Evolutionary conservation across 2,797 vertebrate genomes (phyloP).

Genomic region (Rachycentron canadum): DNA sequence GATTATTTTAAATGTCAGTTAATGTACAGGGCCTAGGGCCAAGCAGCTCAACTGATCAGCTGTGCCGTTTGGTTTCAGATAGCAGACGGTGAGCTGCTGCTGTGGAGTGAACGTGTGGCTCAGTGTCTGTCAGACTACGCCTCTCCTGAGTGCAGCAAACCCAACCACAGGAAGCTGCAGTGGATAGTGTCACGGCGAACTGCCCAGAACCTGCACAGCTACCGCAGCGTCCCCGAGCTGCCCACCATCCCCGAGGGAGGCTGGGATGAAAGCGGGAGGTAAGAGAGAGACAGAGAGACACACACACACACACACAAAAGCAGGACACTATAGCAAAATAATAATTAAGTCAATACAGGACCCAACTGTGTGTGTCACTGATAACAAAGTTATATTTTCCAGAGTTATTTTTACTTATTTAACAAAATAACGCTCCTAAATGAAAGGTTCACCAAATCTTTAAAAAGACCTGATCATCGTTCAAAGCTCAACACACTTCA

Average conservation of each 20-base stretch:
- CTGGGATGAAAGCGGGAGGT: conserved; percentile 93
- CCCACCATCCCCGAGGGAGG: conserved; percentile 94
- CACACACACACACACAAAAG: no score
- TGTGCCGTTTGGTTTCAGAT: conserved; percentile 84
- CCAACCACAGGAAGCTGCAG: conserved; percentile 93
- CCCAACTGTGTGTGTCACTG: no score
- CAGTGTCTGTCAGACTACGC: conserved; percentile 94
- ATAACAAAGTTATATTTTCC: no score
- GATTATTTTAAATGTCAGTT: conserved; percentile 13
- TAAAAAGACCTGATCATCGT: background rate
- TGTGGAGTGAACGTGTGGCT: conserved; percentile 93
- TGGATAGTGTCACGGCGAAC: conserved; percentile 97
- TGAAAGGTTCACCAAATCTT: background rate
- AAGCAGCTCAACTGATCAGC: background rate
- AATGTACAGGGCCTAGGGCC: background rate
- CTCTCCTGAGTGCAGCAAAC: conserved; percentile 96
- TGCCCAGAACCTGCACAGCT: conserved; percentile 94
- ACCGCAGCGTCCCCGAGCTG: conserved; percentile 92
- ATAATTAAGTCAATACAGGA: background rate
- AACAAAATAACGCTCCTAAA: background rate
- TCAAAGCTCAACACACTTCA: background rate
- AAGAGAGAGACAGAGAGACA: background rate
- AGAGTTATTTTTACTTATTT: no score
- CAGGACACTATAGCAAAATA: background rate
- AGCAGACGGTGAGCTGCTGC: conserved; percentile 88